Evolutionary conservation across 2,797 vertebrate genomes (phyloP).

Genomic region (Lindbergichthys nudifrons): DNA sequence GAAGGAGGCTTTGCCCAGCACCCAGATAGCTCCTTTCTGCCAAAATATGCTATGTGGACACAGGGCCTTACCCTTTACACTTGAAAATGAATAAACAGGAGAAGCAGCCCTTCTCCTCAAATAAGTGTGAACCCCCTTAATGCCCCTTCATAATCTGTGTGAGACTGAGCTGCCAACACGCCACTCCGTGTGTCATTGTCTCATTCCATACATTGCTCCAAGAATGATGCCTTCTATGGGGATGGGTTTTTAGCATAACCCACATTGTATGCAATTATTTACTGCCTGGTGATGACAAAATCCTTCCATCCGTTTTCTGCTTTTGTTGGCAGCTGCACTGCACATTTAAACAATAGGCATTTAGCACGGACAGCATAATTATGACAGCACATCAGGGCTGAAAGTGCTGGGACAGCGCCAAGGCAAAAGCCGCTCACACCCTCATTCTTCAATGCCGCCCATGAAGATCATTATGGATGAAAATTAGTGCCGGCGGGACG

Average conservation of each 20-base stretch:
- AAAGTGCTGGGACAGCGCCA: constrained; percentile 73
- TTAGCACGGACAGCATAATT: constrained; percentile 78
- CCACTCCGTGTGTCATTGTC: constrained; percentile 71
- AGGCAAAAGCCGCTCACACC: constrained; percentile 63
- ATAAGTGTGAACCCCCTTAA: constrained; percentile 37
- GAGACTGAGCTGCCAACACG: constrained; percentile 44
- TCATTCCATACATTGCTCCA: constrained; percentile 64
- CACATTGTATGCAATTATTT: constrained; percentile 74
- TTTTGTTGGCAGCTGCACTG: constrained; percentile 69
- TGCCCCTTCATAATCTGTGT: constrained; percentile 47
- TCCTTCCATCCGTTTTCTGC: constrained; percentile 64
- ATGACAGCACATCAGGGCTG: constrained; percentile 74
- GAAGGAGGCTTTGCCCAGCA: no score
- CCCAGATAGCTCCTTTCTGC: no score
- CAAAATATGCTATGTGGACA: no score
- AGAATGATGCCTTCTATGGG: constrained; percentile 60
- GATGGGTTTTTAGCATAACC: constrained; percentile 67
- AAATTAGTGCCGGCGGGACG: constrained; percentile 70
- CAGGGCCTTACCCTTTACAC: neutral
- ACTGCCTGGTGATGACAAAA: constrained; percentile 67
- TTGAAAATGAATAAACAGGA: constrained; percentile 20
- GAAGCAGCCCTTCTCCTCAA: constrained; percentile 26
- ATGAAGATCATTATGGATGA: constrained; percentile 77
- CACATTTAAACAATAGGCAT: constrained; percentile 78
- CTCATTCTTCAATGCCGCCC: constrained; percentile 74